Base-by-base conservation (phyloP, 2,113 vertebrate genomes). In the Oenanthe melanoleuca region DNA sequence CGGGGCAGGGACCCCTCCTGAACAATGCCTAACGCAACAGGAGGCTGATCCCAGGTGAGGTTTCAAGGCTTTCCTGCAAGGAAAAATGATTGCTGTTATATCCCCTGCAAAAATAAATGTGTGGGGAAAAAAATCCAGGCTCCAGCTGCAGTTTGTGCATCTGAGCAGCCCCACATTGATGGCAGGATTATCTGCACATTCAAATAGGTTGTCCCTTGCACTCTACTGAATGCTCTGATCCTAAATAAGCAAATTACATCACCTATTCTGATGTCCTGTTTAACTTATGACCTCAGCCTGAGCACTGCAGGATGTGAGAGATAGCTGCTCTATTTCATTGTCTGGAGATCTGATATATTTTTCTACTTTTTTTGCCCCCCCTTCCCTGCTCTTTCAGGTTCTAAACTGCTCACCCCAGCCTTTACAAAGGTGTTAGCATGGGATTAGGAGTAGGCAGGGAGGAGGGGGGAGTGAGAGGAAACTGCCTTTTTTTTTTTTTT, bases 231-330 rank as follows among this genome's bases (percentile, higher is more conserved):
- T 47, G 45, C 56, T 86, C 86, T 94, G 95, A 94, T 96, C 93
- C 92, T 95, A 95, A 95, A 92, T 92, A 96, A 97, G 92, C 95
- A 95, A 95, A 95, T 96, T 78, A 96, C 95, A 94, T 97, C 93
- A 95, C 88, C 93, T 96, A 64, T 94, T 81, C 94, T 95, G 93
- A 83, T 96, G 93, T 94, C 94, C 93, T 96, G 94, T 96, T 96
- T 96, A 96, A 94, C 88, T 97, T 93, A 52, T 92, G 87, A 97
- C 92, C 92, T 97, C 93, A 92, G 89, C 82, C 94, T 24, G n/a
- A 91, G 87, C 56, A 10, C 88, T 74, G 61, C 93, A 95, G 93
- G 93, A 94, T 93, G 80, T 92, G 94, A 86, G 92, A 93, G 94
- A 88, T 86, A 94, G 75, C 93, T 78, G 88, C 89, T 95, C 37